These are phyloP conservation scores for Ectropis crepuscularia DNA, from an alignment of 2,888 invertebrate genomes.

Conservation along the genomic window DNA sequence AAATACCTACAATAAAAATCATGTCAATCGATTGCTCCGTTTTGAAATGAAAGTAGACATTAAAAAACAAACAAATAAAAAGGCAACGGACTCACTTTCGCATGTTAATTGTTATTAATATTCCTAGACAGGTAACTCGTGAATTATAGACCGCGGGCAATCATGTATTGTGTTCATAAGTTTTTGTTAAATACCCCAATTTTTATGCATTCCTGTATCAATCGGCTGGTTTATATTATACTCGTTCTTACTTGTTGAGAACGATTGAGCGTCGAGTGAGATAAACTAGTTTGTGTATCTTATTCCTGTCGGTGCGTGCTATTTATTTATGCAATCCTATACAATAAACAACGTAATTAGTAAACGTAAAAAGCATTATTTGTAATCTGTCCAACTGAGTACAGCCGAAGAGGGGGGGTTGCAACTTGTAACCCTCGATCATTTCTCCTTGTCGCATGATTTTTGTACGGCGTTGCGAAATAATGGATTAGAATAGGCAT, in stretches of 20 bases:
- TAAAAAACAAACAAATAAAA: conserved; percentile 29
- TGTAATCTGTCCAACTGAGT: too few relatives aligned
- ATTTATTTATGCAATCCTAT: conserved; percentile 26
- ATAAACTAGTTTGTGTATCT: conserved; percentile 36
- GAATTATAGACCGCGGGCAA: background rate
- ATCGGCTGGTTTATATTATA: conserved; percentile 24
- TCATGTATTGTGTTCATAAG: conserved; percentile 28
- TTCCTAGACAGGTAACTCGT: conserved; percentile 13
- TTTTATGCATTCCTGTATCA: conserved; percentile 29
- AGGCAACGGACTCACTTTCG: conserved; percentile 29
- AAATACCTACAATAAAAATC: conserved; percentile 3
- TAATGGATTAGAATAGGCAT: too few relatives aligned
- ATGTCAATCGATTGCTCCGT: conserved; percentile 2
- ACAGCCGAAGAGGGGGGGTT: too few relatives aligned
- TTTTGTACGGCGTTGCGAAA: too few relatives aligned
- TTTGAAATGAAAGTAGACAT: background rate
- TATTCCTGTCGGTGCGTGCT: conserved; percentile 36
- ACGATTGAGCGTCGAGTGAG: conserved; percentile 37
- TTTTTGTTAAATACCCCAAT: conserved; percentile 34
- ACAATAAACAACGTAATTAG: conserved; percentile 28
- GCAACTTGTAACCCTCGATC: too few relatives aligned
- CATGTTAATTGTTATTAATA: conserved; percentile 32
- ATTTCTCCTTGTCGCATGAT: too few relatives aligned
- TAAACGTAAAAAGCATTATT: too few relatives aligned
- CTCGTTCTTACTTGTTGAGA: conserved; percentile 25